Conservation (phyloP, 2,888 invertebrate genomes). For the Pachymerium ferrugineum region DNA sequence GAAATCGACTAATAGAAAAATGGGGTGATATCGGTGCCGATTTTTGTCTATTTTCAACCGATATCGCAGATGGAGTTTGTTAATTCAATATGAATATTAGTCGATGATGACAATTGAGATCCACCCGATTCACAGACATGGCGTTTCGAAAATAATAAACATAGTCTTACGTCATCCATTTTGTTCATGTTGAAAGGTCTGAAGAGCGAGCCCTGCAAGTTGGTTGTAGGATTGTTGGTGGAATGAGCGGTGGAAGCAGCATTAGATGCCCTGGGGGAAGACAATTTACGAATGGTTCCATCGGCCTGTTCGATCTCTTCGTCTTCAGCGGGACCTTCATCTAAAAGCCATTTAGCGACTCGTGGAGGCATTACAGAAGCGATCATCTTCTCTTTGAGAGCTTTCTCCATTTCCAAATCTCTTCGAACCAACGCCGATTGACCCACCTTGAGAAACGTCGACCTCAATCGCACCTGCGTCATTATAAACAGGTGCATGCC, state of each 20-base stretch:
- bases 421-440: constrained; percentile 82
- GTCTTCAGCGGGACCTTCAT: constrained; percentile 55
- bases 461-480: constrained; percentile 80
- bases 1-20: too few relatives aligned
- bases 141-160: too few relatives aligned
- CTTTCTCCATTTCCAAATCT: constrained; percentile 87
- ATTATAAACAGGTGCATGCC: constrained; percentile 89
- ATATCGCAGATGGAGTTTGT: too few relatives aligned
- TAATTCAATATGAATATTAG: too few relatives aligned
- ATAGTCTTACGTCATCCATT: constrained; percentile 78
- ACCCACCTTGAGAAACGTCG: constrained; percentile 93
- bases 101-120: too few relatives aligned
- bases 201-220: constrained; percentile 73
- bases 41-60: too few relatives aligned
- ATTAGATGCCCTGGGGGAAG: constrained; percentile 35
- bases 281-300: constrained; percentile 34
- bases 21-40: too few relatives aligned
- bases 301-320: constrained; percentile 32
- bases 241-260: not conserved
- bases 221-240: constrained; percentile 36
- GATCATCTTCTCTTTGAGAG: constrained; percentile 94
- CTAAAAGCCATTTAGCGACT: constrained; percentile 77
- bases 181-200: constrained; percentile 95
- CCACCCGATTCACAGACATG: too few relatives aligned
- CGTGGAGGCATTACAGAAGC: constrained; percentile 95